Percentiles rank a stretch among this genome's conserved stretches.
These are phyloP conservation scores for Spodoptera picta DNA, from an alignment of 2,888 invertebrate genomes.

Conservation along the genomic window DNA sequence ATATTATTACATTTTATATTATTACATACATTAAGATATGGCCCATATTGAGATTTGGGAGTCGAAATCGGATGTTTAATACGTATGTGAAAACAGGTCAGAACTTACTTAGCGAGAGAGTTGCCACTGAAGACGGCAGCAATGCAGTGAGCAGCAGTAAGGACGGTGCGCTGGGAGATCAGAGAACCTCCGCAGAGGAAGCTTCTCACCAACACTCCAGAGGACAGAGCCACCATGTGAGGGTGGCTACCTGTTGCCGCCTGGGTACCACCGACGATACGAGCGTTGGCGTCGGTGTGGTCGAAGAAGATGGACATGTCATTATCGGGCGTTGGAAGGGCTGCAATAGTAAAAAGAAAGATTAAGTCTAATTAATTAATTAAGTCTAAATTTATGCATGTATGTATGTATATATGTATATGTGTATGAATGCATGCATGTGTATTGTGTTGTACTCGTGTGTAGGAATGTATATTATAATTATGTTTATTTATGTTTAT, in stretches of 20 bases:
- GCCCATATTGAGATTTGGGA: too few species aligned
- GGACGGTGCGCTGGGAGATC: slow-evolving; percentile 60
- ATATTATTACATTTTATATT: too few species aligned
- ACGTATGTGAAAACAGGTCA: too few species aligned
- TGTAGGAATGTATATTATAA: too few species aligned
- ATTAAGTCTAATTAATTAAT: too few species aligned
- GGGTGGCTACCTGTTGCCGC: slow-evolving; percentile 69
- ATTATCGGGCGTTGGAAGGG: slow-evolving; percentile 67
- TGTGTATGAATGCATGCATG: too few species aligned
- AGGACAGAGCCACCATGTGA: slow-evolving; percentile 71
- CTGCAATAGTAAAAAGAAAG: slow-evolving; percentile 50
- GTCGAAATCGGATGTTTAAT: too few species aligned
- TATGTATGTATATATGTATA: too few species aligned
- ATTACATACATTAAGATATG: too few species aligned
- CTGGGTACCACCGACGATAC: slow-evolving; percentile 73
- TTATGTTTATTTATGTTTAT: too few species aligned
- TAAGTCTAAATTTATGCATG: too few species aligned
- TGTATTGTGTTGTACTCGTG: too few species aligned
- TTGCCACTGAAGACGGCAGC: slow-evolving; percentile 40
- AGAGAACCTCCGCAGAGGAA: slow-evolving; percentile 76
- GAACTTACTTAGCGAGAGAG: slow-evolving; percentile 31
- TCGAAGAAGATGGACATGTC: slow-evolving; percentile 68
- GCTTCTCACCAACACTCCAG: slow-evolving; percentile 61
- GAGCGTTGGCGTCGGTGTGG: slow-evolving; percentile 60
- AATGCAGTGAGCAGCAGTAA: slow-evolving; percentile 80